Base-by-base conservation (phyloP, 2,888 invertebrate genomes). In the Idaea aversata region DNA sequence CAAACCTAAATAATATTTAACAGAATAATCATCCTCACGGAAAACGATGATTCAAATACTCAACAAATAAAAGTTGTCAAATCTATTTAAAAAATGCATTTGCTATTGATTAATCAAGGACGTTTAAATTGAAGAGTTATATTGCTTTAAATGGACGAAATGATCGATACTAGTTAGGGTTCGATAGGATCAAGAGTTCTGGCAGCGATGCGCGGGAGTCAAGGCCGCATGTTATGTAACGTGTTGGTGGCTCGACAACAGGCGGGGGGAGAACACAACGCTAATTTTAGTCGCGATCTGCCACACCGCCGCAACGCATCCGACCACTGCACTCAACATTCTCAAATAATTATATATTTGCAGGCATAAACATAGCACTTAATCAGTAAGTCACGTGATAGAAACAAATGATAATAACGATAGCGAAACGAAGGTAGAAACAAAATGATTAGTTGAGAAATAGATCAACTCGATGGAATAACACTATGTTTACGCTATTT, bases 171-270 rank as follows among this genome's bases (percentile, higher is more conserved):
- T 38, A 47, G 47, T 47, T 47, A 47, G 47, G 47, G 47, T 6
- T 47, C 47, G 47, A 47, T 47, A 47, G 7, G 47, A 47, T 47
- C 10, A 47, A 47, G 47, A 47, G 47, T 47, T 47, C 47, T 47
- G 47, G 61, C 34, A 78, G 79, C 80, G 78, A 85, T 81, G 91
- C 91, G 92, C 92, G 89, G 91, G 93, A 93, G 92, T 93, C 93
- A 93, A 93, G 93, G 93, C 91, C 92, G 83, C 74, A 61, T 86
- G 82, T 93, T 92, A 93, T 85, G 77, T 91, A 92, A 93, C 83
- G 70, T 72, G 69, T 65, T 66, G 67, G 66, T 71, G 74, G 74
- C 75, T 79, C 75, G 47, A 47, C 6, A 13, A 47, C 77, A 71
- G 86, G 82, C 13, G 88, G 88, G 88, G 85, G 87, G 82, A 81